A percentile compares a stretch with the other conserved stretches of the same genome.
These are phyloP conservation scores for Parazoanthus swiftii DNA, from an alignment of 92 coral and sea anemone genomes.

Conservation along the genomic window DNA sequence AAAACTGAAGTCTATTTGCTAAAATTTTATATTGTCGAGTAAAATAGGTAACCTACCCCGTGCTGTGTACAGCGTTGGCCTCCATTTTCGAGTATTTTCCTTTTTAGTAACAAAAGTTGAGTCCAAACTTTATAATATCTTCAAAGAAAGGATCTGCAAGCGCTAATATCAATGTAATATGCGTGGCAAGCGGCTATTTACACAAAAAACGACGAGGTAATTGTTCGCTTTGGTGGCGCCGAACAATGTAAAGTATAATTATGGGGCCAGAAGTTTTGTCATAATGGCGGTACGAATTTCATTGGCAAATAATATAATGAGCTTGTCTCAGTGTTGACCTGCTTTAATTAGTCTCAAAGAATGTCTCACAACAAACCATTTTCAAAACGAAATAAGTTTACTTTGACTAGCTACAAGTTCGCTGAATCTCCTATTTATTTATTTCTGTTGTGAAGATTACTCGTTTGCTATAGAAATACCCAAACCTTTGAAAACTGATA, in stretches of 20 bases:
- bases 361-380: not conserved
- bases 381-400: too few species aligned
- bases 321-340: not conserved
- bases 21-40: too few species aligned
- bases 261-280: not conserved
- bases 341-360: not conserved
- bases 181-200: not conserved
- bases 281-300: not conserved
- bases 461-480: not conserved
- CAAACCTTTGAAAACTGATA: not conserved
- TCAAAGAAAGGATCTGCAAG: not conserved
- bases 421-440: too few species aligned
- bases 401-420: not conserved
- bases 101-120: not conserved
- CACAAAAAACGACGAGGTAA: not conserved
- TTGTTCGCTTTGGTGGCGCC: not conserved
- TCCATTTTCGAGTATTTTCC: not conserved
- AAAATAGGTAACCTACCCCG: not conserved
- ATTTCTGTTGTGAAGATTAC: not conserved
- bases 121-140: not conserved
- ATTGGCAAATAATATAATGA: not conserved
- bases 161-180: too few species aligned
- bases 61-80: not conserved
- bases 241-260: not conserved
- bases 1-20: not conserved